phyloP scores from a whole-genome alignment of 2,888 invertebrate species.

The Platycheirus rosarum region DNA sequence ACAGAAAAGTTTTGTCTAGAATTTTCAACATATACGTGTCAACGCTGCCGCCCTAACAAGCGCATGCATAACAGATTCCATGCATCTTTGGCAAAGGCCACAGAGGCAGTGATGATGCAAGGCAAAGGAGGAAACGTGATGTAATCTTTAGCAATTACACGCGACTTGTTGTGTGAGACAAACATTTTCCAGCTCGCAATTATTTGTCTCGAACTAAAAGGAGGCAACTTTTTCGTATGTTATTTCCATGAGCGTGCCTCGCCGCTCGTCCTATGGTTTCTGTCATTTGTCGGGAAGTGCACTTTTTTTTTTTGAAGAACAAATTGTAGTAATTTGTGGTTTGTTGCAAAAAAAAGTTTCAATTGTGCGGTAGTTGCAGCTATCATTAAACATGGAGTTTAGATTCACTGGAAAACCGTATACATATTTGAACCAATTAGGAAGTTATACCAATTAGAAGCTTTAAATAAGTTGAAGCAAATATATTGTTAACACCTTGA shows the following conservation, averaged over 20 bases:
- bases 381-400: not conserved
- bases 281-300: slow-evolving; percentile 24
- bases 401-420: not conserved
- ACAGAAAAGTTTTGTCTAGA: slow-evolving; percentile 65
- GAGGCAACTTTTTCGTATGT: slow-evolving; percentile 30
- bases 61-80: slow-evolving; percentile 38
- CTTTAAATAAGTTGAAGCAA: too few relatives aligned
- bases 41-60: slow-evolving; percentile 66
- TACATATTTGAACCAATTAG: not conserved
- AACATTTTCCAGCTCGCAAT: slow-evolving; percentile 24
- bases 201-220: slow-evolving; percentile 43
- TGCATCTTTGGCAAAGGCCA: slow-evolving; percentile 7
- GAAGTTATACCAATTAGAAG: not conserved
- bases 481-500: too few relatives aligned
- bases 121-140: slow-evolving; percentile 45
- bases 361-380: not conserved
- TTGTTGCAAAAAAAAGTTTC: not conserved
- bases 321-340: slow-evolving; percentile 45
- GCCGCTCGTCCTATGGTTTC: slow-evolving; percentile 18
- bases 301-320: slow-evolving; percentile 26
- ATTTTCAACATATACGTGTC: slow-evolving; percentile 64
- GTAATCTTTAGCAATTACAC: slow-evolving; percentile 71
- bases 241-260: slow-evolving; percentile 8
- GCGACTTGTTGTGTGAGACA: slow-evolving; percentile 52
- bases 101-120: slow-evolving; percentile 41